These are phyloP conservation scores for Bugula neritina DNA, from an alignment of 2,888 invertebrate genomes.

Conservation along the genomic window DNA sequence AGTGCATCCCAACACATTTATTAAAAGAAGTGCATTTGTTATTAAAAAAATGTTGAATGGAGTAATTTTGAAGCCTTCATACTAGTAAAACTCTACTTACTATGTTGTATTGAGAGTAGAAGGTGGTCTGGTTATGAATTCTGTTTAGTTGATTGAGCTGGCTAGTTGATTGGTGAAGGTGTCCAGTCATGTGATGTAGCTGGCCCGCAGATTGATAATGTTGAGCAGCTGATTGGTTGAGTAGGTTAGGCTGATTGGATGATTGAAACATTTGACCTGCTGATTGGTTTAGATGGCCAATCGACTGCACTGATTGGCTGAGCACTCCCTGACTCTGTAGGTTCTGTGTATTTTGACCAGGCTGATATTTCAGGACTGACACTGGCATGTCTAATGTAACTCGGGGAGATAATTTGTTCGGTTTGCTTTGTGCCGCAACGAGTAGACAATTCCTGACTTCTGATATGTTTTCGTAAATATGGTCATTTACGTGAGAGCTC, in stretches of 20 bases:
- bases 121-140: background rate
- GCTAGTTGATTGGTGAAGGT: background rate
- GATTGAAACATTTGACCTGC: too few relatives aligned
- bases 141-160: background rate
- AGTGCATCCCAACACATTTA: too few relatives aligned
- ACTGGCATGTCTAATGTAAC: background rate
- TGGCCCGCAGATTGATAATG: too few relatives aligned
- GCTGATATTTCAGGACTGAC: background rate
- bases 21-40: too few relatives aligned
- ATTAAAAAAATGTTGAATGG: too few relatives aligned
- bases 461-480: slow-evolving; percentile 19
- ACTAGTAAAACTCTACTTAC: slow-evolving; percentile 15
- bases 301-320: slow-evolving; percentile 3
- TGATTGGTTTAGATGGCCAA: slow-evolving; percentile 1
- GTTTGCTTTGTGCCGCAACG: background rate
- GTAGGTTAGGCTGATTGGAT: too few relatives aligned
- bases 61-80: too few relatives aligned
- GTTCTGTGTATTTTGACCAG: background rate
- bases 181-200: background rate
- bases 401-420: slow-evolving; percentile 5
- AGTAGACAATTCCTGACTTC: slow-evolving; percentile 9
- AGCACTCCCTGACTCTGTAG: slow-evolving; percentile 18
- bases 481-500: slow-evolving; percentile 6
- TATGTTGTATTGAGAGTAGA: slow-evolving; percentile 14
- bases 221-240: too few relatives aligned